These are phyloP conservation scores for Crocuta crocuta DNA, from an alignment of 2,113 vertebrate species.

Conservation along the genomic window DNA sequence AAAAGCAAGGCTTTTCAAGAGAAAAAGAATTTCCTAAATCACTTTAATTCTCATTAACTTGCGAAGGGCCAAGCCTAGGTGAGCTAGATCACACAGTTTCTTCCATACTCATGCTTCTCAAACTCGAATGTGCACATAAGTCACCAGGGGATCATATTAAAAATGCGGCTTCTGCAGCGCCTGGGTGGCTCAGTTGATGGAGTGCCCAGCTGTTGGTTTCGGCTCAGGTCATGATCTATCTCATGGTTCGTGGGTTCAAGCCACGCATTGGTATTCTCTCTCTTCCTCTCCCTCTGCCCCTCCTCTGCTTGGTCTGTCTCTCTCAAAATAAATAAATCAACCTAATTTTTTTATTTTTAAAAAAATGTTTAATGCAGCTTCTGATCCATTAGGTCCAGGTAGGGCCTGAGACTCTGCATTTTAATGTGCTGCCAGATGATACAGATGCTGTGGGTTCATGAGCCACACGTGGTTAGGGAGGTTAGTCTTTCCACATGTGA, in stretches of 20 bases:
- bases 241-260: no score
- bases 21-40: slow-evolving; percentile 1
- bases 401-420: not conserved
- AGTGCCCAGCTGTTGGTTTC: no score
- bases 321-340: no score
- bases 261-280: no score
- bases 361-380: not conserved
- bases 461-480: fast-evolving
- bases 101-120: not conserved
- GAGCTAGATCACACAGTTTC: not conserved
- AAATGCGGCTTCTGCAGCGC: not conserved
- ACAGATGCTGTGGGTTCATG: no score
- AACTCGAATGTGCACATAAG: not conserved
- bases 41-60: not conserved
- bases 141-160: not conserved
- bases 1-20: slow-evolving; percentile 30
- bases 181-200: no score
- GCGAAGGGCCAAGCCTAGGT: not conserved
- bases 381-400: not conserved
- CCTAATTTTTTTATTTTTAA: no score
- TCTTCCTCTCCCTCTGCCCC: no score
- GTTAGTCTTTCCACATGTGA: not conserved
- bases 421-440: not conserved
- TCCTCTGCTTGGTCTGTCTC: no score
- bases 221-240: no score